phyloP scores from a whole-genome alignment of 2,888 invertebrate species.

The Actias luna region DNA sequence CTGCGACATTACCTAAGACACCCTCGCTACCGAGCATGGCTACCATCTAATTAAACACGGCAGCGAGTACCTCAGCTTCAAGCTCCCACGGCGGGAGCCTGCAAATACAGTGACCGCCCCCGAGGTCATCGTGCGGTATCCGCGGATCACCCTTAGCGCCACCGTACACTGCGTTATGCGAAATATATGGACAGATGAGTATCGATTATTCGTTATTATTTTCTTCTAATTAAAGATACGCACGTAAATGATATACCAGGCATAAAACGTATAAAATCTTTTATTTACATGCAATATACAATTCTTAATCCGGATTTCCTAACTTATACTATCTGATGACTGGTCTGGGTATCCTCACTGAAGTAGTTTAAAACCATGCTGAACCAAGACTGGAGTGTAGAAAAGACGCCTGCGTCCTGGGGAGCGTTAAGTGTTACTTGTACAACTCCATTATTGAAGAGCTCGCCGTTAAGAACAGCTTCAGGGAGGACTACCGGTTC shows the following conservation, averaged over 20 bases:
- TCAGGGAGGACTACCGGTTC: slow-evolving; percentile 26
- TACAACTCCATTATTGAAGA: slow-evolving; percentile 61
- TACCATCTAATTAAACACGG: too few relatives aligned
- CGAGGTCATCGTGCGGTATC: too few relatives aligned
- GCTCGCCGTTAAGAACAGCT: slow-evolving; percentile 41
- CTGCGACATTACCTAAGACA: too few relatives aligned
- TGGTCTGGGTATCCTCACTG: slow-evolving; percentile 44
- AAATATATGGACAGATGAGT: too few relatives aligned
- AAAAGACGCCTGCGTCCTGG: slow-evolving; percentile 45
- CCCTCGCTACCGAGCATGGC: too few relatives aligned
- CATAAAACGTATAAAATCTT: not conserved
- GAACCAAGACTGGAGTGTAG: slow-evolving; percentile 61
- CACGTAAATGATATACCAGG: not conserved
- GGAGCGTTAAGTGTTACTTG: slow-evolving; percentile 52
- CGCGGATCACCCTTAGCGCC: too few relatives aligned
- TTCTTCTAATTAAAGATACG: not conserved
- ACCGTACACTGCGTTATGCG: too few relatives aligned
- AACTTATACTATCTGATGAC: slow-evolving; percentile 55
- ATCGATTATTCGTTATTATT: not conserved
- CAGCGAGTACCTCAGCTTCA: too few relatives aligned
- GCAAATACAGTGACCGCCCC: too few relatives aligned
- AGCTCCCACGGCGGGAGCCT: too few relatives aligned
- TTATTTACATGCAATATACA: slow-evolving; percentile 12
- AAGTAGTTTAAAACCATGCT: slow-evolving; percentile 61
- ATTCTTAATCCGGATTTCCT: not conserved